Conservation (phyloP, 2,113 vertebrate genomes). For the Dicentrarchus labrax region DNA sequence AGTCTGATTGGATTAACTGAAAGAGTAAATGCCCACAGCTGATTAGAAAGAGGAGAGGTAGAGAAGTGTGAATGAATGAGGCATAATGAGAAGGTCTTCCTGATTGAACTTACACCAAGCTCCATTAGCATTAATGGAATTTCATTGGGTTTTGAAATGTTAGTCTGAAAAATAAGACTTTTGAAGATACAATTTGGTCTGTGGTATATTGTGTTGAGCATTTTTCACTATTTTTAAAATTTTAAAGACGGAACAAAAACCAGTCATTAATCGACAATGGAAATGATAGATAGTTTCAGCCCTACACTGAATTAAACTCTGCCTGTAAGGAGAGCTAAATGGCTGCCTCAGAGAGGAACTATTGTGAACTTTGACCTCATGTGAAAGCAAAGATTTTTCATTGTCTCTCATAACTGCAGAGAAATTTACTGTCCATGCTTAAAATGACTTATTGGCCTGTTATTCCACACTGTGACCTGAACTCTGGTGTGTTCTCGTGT, state of each 20-base stretch:
- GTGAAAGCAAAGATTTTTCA: constrained; percentile 25
- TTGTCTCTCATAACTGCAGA: constrained; percentile 38
- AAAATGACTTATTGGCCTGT: constrained; percentile 47
- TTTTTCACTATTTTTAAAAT: not conserved
- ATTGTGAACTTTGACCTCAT: constrained; percentile 39
- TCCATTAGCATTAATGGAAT: no score
- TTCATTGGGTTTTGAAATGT: no score
- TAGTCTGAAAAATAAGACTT: no score
- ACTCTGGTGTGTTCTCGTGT: constrained; percentile 2
- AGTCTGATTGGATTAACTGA: not conserved
- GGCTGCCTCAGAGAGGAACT: not conserved
- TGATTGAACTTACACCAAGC: no score
- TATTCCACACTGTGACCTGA: constrained; percentile 27
- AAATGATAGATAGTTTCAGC: not conserved
- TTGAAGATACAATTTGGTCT: not conserved
- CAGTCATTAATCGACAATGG: rapidly evolving
- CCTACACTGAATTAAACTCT: not conserved
- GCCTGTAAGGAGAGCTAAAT: not conserved
- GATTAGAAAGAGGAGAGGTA: no score
- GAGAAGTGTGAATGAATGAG: no score
- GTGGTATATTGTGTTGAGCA: no score
- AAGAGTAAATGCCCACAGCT: not conserved
- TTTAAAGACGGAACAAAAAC: not conserved
- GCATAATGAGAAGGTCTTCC: no score
- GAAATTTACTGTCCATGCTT: constrained; percentile 37